Base-by-base conservation (phyloP, 2,797 vertebrate species). In the Enteromius thamalakanensis region DNA sequence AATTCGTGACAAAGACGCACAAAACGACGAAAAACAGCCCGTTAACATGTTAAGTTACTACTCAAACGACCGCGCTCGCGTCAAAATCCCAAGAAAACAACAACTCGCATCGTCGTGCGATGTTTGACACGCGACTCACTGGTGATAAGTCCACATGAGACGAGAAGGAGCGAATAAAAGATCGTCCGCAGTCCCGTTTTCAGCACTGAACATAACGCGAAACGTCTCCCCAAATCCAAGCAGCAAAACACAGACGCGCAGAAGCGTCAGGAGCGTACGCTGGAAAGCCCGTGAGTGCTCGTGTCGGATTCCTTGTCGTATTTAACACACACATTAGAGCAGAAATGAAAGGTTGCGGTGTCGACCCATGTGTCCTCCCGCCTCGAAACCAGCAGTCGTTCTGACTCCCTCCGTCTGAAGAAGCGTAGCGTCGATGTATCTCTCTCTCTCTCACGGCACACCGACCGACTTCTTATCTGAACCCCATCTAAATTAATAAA, bases 41-140 rank as follows among this genome's bases (percentile, higher is more conserved):
- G 92, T 26, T 26, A 26, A 92, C 88, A 92, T 89, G 90, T 88
- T 75, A 88, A 87, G 88, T 90, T 89, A 84, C 69, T 76, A 17
- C 72, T 90, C 86, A 65, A 85, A 87, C 75, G 92, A 92, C 91
- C 87, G 26, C 26, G 0, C 69, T 72, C 58, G 19, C 9, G 47
- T 76, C 62, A 32, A 68, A 55, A 68, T 23, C 77, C 45, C 14
- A 51, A 29, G 21, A 37, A 75, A n/a, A 40, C 42, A 58, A 45
- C 34, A 60, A 49, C 70, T 72, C 42, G 78, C 77, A 69, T 69
- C 7, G 4, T 45, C 10, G 21, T 4, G 32, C 53, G 68, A 34
- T 3, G 42, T 40, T 23, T 68, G 72, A 55, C 14, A 19, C 11
- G 32, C 37, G 58, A 64, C 71, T 69, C 72, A 64, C 60, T 58